phyloP scores from a whole-genome alignment of 2,888 invertebrate species.

The Phytoseiulus persimilis region DNA sequence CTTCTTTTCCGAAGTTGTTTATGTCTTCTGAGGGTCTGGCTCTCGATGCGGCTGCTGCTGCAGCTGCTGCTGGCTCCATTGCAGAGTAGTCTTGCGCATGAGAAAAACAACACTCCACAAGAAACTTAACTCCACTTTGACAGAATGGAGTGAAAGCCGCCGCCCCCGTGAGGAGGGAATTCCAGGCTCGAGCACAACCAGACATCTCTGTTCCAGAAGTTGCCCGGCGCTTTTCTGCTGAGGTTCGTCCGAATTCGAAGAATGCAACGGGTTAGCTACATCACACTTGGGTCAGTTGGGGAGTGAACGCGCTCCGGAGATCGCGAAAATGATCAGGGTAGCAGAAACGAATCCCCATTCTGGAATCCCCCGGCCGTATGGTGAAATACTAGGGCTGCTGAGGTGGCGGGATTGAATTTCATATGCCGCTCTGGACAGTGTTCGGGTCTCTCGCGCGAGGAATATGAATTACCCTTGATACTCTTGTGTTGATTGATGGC shows the following conservation, averaged over 20 bases:
- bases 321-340: too few species aligned
- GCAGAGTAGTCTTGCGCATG: neutral
- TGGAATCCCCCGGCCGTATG: too few species aligned
- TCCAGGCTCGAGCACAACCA: neutral
- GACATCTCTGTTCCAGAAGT: too few species aligned
- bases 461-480: neutral
- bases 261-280: too few species aligned
- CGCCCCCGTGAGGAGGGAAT: neutral
- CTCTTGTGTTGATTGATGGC: neutral
- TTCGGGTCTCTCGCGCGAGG: neutral
- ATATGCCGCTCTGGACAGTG: neutral
- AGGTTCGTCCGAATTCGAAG: too few species aligned
- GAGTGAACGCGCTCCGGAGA: too few species aligned
- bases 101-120: neutral
- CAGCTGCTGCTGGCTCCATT: neutral
- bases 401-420: neutral
- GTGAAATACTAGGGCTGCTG: too few species aligned
- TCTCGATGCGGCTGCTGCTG: neutral
- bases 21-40: neutral
- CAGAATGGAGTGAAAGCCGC: neutral
- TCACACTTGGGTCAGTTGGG: too few species aligned
- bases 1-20: neutral
- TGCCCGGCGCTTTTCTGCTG: too few species aligned
- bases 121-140: neutral
- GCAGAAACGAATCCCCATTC: too few species aligned